Evolutionary conservation across 2,797 vertebrate species (phyloP).

Genomic region (Phalloptychus januarius): DNA sequence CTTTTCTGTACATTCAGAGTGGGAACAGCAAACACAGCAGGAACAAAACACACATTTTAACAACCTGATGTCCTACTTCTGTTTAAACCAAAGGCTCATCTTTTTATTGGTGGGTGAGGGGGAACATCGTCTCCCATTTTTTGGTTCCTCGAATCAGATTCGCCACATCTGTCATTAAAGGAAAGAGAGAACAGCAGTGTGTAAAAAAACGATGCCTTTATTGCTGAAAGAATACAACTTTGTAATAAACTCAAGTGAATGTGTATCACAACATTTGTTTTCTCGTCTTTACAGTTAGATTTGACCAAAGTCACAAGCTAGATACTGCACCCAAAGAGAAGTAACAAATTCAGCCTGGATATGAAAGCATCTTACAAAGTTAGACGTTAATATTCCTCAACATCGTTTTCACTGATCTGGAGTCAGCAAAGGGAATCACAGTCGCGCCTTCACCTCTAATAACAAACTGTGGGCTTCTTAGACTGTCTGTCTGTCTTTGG

Average conservation of each 20-base stretch:
- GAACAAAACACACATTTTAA: neutral
- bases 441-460: constrained; percentile 57
- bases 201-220: constrained; percentile 87
- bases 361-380: constrained; percentile 82
- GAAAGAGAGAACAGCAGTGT: constrained; percentile 32
- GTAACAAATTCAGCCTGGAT: constrained; percentile 72
- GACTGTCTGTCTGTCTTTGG: constrained; percentile 77
- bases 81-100: neutral
- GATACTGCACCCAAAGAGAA: constrained; percentile 77
- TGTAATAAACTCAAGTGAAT: constrained; percentile 86
- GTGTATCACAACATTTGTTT: constrained; percentile 86
- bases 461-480: constrained; percentile 41
- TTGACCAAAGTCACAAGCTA: constrained; percentile 74
- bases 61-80: neutral
- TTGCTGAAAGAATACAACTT: constrained; percentile 99
- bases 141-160: neutral
- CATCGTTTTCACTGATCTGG: constrained; percentile 63
- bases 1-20: too few relatives aligned
- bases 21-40: neutral
- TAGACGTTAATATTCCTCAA: constrained; percentile 74
- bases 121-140: neutral
- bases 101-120: neutral
- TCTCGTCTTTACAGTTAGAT: constrained; percentile 86
- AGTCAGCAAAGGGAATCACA: constrained; percentile 52
- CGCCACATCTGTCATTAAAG: neutral